These are phyloP conservation scores for Aphaenogaster floridana DNA, from an alignment of 1,140 invertebrate species.

Conservation along the genomic window DNA sequence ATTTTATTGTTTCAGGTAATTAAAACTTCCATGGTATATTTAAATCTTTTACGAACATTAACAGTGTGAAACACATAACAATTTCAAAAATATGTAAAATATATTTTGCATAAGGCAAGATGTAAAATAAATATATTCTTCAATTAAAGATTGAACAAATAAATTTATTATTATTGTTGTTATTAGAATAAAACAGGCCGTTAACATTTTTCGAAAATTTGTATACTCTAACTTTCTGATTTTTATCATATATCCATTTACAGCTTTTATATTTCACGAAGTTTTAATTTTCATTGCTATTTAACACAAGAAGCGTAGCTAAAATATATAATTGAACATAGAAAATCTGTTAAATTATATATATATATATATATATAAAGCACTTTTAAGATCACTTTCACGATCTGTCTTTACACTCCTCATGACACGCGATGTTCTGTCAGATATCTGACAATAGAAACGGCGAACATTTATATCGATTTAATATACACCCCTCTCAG, in stretches of 20 bases:
- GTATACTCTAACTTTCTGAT: not conserved
- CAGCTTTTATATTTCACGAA: not conserved
- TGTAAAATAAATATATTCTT: too few species aligned
- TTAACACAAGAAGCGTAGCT: not conserved
- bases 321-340: not conserved
- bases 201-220: not conserved
- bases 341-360: not conserved
- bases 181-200: too few species aligned
- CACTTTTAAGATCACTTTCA: not conserved
- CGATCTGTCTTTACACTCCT: not conserved
- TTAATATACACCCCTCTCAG: not conserved
- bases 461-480: conserved; percentile 33
- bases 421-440: not conserved
- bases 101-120: too few species aligned
- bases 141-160: too few species aligned
- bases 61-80: not conserved
- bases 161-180: too few species aligned
- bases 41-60: conserved; percentile 61
- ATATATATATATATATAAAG: too few species aligned
- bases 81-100: too few species aligned
- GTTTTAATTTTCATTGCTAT: not conserved
- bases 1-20: conserved; percentile 61
- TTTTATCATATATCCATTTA: not conserved
- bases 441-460: conserved; percentile 6
- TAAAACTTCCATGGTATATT: conserved; percentile 63